Evolutionary conservation across 2,113 vertebrate species (phyloP).

Genomic region (Megaptera novaeangliae): DNA sequence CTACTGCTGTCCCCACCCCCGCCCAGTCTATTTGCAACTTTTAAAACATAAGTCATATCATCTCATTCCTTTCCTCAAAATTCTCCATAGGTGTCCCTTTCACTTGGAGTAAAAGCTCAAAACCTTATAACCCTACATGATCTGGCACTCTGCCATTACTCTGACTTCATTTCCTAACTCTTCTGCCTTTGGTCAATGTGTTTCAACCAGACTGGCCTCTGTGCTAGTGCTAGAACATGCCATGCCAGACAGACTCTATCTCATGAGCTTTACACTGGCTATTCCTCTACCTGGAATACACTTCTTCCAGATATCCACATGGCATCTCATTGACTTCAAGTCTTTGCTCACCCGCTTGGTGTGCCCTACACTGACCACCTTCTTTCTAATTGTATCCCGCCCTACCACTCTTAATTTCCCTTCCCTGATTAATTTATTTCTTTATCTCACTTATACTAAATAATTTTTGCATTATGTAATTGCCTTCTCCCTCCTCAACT

Average conservation of each 20-base stretch:
- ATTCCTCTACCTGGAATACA: background rate
- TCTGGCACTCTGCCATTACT: no score
- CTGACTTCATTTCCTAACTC: background rate
- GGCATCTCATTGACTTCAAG: background rate
- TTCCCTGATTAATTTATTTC: background rate
- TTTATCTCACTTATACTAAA: background rate
- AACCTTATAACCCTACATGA: background rate
- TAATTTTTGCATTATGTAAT: background rate
- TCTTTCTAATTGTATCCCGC: background rate
- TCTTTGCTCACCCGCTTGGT: background rate
- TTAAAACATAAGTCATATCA: background rate
- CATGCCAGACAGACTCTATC: background rate
- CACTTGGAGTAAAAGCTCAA: background rate
- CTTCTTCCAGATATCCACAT: background rate
- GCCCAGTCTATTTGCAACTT: background rate
- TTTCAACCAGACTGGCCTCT: background rate
- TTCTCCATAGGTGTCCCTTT: background rate
- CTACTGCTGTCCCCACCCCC: background rate
- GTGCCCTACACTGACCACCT: background rate
- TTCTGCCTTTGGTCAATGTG: background rate
- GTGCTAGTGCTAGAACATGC: background rate
- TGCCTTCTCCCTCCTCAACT: background rate
- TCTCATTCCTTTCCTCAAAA: background rate
- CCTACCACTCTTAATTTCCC: background rate
- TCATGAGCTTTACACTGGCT: fast-evolving